phyloP scores from a whole-genome alignment of 2,888 invertebrate genomes.

The Amitus sp. region DNA sequence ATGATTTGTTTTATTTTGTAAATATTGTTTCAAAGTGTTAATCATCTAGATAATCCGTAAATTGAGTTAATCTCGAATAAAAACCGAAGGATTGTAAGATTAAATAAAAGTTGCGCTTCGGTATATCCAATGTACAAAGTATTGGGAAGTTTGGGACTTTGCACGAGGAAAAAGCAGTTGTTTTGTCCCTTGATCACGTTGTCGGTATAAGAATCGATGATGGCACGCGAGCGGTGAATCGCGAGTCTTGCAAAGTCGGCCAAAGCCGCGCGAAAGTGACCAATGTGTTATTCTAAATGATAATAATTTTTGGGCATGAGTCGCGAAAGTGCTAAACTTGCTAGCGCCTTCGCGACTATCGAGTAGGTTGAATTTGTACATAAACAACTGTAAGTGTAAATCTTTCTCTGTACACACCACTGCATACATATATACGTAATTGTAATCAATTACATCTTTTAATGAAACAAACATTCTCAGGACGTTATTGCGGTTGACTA shows the following conservation, averaged over 20 bases:
- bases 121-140: conserved; percentile 11
- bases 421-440: conserved; percentile 40
- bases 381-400: conserved; percentile 49
- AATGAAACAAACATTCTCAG: conserved; percentile 33
- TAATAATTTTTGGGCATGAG: conserved; percentile 53
- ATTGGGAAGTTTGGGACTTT: conserved; percentile 11
- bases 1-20: conserved; percentile 35
- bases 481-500: conserved; percentile 28
- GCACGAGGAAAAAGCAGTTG: conserved; percentile 18
- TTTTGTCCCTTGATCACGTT: conserved; percentile 37
- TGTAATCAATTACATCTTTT: conserved; percentile 33
- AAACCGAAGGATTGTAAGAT: too few species aligned
- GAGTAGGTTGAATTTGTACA: conserved; percentile 53
- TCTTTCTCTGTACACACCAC: conserved; percentile 53
- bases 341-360: conserved; percentile 40
- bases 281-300: conserved; percentile 51
- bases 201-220: conserved; percentile 35
- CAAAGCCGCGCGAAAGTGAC: conserved; percentile 41
- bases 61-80: too few species aligned
- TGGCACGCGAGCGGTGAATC: conserved; percentile 11
- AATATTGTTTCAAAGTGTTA: conserved; percentile 24
- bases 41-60: too few species aligned
- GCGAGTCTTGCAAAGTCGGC: conserved; percentile 36
- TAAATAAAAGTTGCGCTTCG: too few species aligned
- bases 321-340: conserved; percentile 42